These are phyloP conservation scores for Hestina assimilis DNA, from an alignment of 1,140 invertebrate genomes.

Conservation along the genomic window DNA sequence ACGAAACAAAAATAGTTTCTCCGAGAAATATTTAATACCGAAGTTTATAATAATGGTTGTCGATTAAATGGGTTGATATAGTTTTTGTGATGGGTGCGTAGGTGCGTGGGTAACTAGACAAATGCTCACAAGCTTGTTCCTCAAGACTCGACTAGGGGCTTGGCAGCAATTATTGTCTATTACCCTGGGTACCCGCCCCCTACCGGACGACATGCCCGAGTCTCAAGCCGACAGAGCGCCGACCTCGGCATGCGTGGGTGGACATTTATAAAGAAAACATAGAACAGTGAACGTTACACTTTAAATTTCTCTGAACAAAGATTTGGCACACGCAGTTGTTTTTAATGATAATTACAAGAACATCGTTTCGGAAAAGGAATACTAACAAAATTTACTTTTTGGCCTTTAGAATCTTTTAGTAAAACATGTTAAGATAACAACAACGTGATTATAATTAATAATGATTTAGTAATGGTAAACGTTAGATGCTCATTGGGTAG, in stretches of 20 bases:
- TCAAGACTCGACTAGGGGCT: constrained; percentile 34
- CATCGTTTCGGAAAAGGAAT: neutral
- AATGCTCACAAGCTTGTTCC: constrained; percentile 29
- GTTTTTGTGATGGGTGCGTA: constrained; percentile 40
- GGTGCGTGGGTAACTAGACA: constrained; percentile 20
- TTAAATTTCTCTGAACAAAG: constrained; percentile 20
- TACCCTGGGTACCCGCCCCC: constrained; percentile 41
- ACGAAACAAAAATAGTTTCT: constrained; percentile 6
- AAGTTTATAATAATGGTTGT: constrained; percentile 11
- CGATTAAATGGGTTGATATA: constrained; percentile 17
- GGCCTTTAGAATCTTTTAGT: too few species aligned
- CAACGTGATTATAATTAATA: too few species aligned
- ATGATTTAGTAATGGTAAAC: too few species aligned
- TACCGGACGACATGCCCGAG: constrained; percentile 29
- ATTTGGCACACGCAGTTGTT: constrained; percentile 19
- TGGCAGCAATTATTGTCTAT: constrained; percentile 52
- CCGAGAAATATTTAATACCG: constrained; percentile 10
- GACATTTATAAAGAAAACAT: constrained; percentile 36
- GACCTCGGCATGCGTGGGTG: constrained; percentile 46
- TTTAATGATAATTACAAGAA: constrained; percentile 3
- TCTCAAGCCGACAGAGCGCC: constrained; percentile 28
- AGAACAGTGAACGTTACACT: constrained; percentile 16
- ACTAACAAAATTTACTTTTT: too few species aligned
- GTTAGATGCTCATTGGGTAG: too few species aligned
- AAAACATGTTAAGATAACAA: too few species aligned